Base-by-base conservation (phyloP, 2,888 invertebrate genomes). In the Amaurobius ferox region DNA sequence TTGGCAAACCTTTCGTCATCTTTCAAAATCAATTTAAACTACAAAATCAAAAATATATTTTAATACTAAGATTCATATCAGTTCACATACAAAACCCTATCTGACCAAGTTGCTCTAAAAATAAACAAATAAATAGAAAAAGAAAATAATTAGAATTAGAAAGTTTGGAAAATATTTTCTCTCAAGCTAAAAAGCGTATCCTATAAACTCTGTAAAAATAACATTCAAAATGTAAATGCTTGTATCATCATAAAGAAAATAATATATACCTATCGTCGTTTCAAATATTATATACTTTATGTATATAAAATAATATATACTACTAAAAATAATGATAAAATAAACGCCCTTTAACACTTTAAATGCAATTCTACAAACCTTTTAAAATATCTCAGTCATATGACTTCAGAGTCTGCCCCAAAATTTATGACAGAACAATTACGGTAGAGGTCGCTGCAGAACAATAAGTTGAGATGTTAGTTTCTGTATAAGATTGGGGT, bases 1-100 rank as follows among this genome's bases (percentile, higher is more conserved):
- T 86, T 26, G 79, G 86, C 9, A 86, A 30, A 16, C 77, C 86
- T 40, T 44, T 74, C 44, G 79, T 79, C 79, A 86, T 86, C 55
- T 76, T 72, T 76, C 11, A 0, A 62, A 64, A 61, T 44, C 3
- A 44, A 16, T 44, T 44, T 44, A 44, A 44, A 5, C 44, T 44
- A 55, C 23, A 55, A 55, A 1, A 55, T 1, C 5, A 5, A 55
- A 23, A 55, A 55, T 23, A 44, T 2, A 55, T 55, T 19, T 23
- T 16, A 16, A 3, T 3, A 55, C 5, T 16, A 5, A 13, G 13
- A 44, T 7, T 16, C 9, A 16, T 16, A 44, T 2, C 16, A 44
- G 2, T 44, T 44, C 16, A 16, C 44, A 16, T n/a, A n/a, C n/a
- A n/a, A n/a, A n/a, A n/a, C n/a, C n/a, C n/a, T n/a, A n/a, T n/a